phyloP scores from a whole-genome alignment of 2,797 vertebrate genomes.

The Typhlichthys eigenmanni region DNA sequence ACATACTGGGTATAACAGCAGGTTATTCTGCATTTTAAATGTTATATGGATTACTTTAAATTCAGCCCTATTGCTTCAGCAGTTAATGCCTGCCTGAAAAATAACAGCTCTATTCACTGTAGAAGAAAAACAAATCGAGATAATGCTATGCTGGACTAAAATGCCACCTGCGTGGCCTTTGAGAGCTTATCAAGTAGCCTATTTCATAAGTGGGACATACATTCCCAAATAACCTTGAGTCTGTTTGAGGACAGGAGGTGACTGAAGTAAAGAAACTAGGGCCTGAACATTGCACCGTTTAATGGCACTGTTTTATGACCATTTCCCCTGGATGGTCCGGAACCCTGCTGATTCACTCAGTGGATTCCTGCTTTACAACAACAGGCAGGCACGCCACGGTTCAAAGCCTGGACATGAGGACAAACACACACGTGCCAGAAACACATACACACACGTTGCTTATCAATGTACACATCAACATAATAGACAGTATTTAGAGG shows the following conservation, averaged over 20 bases:
- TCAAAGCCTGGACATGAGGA: constrained; percentile 33
- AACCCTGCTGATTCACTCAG: constrained; percentile 70
- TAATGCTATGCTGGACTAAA: constrained; percentile 12
- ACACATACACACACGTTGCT: neutral
- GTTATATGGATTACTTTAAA: neutral
- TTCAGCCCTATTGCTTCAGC: constrained; percentile 2
- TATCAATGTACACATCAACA: neutral
- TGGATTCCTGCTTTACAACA: constrained; percentile 64
- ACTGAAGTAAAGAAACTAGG: constrained; percentile 9
- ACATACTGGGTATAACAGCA: constrained; percentile 3
- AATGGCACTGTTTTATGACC: constrained; percentile 59
- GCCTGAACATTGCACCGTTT: constrained; percentile 37
- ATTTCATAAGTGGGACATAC: constrained; percentile 17
- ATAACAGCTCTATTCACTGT: constrained; percentile 15
- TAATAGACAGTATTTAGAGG: neutral
- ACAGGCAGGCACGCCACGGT: constrained; percentile 62
- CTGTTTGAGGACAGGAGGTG: constrained; percentile 23
- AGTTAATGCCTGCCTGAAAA: constrained; percentile 27
- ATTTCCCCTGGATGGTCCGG: constrained; percentile 60
- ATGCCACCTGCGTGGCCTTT: constrained; percentile 24
- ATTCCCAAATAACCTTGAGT: constrained; percentile 34
- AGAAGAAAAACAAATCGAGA: too few species aligned
- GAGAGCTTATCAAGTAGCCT: constrained; percentile 16
- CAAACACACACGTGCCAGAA: constrained; percentile 35
- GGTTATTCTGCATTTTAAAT: neutral